Conservation (phyloP, 1,140 invertebrate genomes). For the Hesperophylax magnus region DNA sequence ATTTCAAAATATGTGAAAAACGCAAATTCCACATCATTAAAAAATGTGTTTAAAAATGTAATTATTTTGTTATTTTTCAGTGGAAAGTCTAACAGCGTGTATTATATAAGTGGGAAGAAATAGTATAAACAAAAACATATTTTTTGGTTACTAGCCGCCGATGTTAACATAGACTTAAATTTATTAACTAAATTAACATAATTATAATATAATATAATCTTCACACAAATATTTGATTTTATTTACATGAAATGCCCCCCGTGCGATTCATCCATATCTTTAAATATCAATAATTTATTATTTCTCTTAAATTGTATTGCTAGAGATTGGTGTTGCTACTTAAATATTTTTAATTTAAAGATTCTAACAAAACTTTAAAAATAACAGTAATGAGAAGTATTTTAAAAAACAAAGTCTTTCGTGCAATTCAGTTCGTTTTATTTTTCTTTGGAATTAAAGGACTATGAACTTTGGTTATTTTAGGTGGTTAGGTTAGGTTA, state of each 20-base stretch:
- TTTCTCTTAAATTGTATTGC: too few relatives aligned
- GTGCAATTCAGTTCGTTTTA: too few relatives aligned
- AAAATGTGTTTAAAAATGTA: too few relatives aligned
- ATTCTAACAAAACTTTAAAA: background rate
- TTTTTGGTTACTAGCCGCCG: conserved; percentile 35
- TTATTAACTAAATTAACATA: background rate
- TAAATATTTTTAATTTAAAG: background rate
- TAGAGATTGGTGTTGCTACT: background rate
- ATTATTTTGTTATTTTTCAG: too few relatives aligned
- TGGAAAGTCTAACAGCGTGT: too few relatives aligned
- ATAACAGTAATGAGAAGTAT: background rate
- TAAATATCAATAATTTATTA: too few relatives aligned
- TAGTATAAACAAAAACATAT: background rate
- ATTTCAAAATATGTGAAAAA: too few relatives aligned
- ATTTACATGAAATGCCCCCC: background rate
- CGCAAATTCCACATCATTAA: too few relatives aligned
- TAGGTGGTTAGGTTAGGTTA: background rate
- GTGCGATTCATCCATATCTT: background rate
- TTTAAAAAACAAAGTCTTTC: too few relatives aligned
- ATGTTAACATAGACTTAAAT: background rate
- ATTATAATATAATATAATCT: background rate
- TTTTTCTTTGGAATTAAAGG: too few relatives aligned
- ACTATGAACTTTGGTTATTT: too few relatives aligned
- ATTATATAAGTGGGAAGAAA: background rate
- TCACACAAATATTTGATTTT: background rate